Conservation (phyloP, 2,113 vertebrate genomes). For the Sebastes fasciatus region DNA sequence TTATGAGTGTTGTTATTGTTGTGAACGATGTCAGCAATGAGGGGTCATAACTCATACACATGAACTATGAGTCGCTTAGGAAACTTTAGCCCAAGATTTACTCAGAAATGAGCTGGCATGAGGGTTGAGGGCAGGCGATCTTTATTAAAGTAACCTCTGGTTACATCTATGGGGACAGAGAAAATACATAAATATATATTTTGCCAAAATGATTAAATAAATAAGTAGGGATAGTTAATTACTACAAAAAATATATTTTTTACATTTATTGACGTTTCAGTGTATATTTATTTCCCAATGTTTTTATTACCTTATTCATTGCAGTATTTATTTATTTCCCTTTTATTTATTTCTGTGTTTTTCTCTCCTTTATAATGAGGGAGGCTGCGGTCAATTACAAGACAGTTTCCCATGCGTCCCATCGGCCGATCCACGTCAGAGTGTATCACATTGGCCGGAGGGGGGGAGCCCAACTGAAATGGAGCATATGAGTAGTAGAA, state of each 20-base stretch:
- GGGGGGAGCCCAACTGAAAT: too few species aligned
- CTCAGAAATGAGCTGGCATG: constrained; percentile 25
- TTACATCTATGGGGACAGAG: neutral
- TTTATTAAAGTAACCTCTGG: neutral
- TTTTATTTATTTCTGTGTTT: neutral
- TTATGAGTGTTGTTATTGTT: constrained; percentile 61
- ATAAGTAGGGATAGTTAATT: neutral
- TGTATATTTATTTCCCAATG: neutral
- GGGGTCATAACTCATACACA: constrained; percentile 52
- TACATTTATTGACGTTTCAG: neutral
- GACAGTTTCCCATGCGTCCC: neutral
- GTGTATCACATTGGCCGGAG: neutral
- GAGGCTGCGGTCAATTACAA: neutral
- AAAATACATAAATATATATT: neutral
- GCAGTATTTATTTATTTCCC: neutral
- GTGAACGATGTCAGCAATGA: constrained; percentile 57
- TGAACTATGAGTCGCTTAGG: constrained; percentile 25
- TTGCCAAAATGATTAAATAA: constrained; percentile 7
- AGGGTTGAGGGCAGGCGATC: neutral
- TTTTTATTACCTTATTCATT: neutral
- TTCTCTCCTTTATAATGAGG: neutral
- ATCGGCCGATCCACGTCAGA: neutral
- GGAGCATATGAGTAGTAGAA: neutral
- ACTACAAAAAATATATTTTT: too few species aligned
- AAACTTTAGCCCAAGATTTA: constrained; percentile 35